Conservation (phyloP, 2,797 vertebrate genomes). For the Salarias fasciatus region DNA sequence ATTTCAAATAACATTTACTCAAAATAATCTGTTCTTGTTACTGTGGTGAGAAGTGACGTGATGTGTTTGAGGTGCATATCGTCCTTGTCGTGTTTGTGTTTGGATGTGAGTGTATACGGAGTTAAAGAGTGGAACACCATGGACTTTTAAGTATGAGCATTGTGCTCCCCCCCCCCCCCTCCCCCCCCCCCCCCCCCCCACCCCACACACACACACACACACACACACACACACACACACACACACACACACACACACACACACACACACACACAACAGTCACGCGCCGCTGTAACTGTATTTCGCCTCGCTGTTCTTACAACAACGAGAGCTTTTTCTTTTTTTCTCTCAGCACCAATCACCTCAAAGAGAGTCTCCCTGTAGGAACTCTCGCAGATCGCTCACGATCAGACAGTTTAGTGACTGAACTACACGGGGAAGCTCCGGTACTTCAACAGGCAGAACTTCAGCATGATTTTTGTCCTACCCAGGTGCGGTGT, state of each 20-base stretch:
- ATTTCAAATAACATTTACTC: conserved; percentile 54
- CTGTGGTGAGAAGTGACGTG: conserved; percentile 76
- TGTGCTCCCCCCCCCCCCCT: no score
- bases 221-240: no score
- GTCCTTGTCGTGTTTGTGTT: conserved; percentile 63
- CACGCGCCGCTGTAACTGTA: no score
- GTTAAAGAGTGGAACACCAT: conserved; percentile 36
- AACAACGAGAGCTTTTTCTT: no score
- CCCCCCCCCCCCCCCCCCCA: no score
- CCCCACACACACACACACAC: no score
- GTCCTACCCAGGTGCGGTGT: conserved; percentile 18
- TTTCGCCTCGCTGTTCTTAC: no score
- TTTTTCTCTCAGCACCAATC: not conserved
- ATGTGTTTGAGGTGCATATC: conserved; percentile 72
- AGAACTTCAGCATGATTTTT: conserved; percentile 16
- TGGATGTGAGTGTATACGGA: conserved; percentile 59
- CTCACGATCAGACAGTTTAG: conserved; percentile 16
- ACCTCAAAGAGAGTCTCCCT: conserved; percentile 6
- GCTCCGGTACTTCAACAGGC: conserved; percentile 7
- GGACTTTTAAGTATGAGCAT: conserved; percentile 6
- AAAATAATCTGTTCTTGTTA: conserved; percentile 67
- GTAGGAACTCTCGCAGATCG: conserved; percentile 1
- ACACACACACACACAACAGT: no score
- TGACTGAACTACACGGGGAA: conserved; percentile 5
- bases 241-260: no score